Conservation (phyloP, 2,888 invertebrate genomes). For the Drosophila pegasa region DNA sequence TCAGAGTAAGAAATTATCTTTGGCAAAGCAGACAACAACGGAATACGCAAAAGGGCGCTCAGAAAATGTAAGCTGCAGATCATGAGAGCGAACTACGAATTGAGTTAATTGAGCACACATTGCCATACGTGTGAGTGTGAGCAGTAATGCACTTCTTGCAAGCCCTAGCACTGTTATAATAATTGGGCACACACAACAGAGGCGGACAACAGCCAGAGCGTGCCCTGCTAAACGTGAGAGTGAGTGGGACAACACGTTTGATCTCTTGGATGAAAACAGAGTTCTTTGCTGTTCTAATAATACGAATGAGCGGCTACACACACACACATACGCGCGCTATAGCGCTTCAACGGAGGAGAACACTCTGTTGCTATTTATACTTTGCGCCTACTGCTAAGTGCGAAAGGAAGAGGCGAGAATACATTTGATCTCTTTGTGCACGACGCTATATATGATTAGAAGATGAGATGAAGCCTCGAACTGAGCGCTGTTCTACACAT, state of each 20-base stretch:
- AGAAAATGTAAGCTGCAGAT: background rate
- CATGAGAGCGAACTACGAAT: background rate
- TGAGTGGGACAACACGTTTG: no score
- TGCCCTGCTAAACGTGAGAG: no score
- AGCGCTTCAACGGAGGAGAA: no score
- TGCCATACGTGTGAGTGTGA: background rate
- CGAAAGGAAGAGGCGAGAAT: background rate
- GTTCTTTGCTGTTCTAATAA: conserved; percentile 7
- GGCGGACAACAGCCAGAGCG: no score
- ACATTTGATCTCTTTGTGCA: background rate
- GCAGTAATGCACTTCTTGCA: background rate
- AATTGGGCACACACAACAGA: no score
- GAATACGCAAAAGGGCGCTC: background rate
- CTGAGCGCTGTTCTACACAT: background rate
- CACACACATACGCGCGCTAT: background rate
- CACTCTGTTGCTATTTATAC: no score
- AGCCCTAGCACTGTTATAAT: no score
- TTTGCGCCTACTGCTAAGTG: background rate
- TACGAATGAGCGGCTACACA: background rate
- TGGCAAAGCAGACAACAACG: background rate
- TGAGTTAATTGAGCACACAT: background rate
- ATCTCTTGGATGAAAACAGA: no score
- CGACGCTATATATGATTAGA: background rate
- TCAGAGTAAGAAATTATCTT: background rate
- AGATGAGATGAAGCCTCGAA: no score